These are phyloP conservation scores for Drosophila greeni DNA, from an alignment of 2,888 invertebrate genomes.

Conservation along the genomic window DNA sequence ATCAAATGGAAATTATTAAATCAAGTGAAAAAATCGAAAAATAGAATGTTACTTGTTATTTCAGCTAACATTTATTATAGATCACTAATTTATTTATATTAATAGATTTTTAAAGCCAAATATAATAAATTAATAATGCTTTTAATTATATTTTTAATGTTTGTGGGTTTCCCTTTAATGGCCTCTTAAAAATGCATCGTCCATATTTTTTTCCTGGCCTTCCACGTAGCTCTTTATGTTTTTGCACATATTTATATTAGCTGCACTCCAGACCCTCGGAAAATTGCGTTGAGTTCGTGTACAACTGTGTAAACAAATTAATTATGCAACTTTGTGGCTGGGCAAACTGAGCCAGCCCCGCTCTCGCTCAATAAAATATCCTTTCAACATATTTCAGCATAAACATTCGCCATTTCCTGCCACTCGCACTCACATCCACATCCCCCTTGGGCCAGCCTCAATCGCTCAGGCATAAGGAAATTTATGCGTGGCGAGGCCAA, in stretches of 20 bases:
- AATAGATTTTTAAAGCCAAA: too few species aligned
- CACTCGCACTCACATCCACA: constrained; percentile 2
- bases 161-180: neutral
- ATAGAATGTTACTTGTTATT: too few species aligned
- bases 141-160: neutral
- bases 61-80: too few species aligned
- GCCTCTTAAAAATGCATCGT: neutral
- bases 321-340: constrained; percentile 61
- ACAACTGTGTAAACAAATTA: constrained; percentile 73
- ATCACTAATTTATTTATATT: too few species aligned
- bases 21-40: too few species aligned
- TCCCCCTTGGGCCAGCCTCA: constrained; percentile 15
- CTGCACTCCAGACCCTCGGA: constrained; percentile 19
- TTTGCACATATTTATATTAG: constrained; percentile 29
- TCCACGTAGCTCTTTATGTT: constrained; percentile 1
- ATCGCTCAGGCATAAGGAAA: constrained; percentile 59
- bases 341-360: constrained; percentile 23
- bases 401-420: constrained; percentile 44
- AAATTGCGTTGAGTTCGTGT: constrained; percentile 53
- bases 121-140: neutral
- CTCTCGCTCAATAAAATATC: constrained; percentile 51
- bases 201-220: neutral
- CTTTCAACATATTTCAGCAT: constrained; percentile 60
- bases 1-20: neutral
- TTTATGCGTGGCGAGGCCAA: constrained; percentile 65